Base-by-base conservation (phyloP, 2,888 invertebrate genomes). In the Rhogogaster chlorosoma region DNA sequence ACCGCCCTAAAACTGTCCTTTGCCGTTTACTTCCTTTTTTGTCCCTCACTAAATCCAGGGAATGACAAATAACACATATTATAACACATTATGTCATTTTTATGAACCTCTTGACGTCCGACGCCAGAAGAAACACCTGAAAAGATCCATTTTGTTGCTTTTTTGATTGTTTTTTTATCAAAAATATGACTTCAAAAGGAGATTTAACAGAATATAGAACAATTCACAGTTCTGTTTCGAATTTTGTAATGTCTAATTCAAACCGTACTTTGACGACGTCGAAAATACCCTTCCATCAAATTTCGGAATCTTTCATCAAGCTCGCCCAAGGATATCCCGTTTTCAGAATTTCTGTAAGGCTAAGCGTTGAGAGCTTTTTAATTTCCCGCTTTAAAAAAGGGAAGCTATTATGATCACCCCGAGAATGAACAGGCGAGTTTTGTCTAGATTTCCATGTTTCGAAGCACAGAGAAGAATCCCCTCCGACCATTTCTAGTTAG, bases 81-180 rank as follows among this genome's bases (percentile, higher is more conserved):
- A 67, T 67, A 67, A 67, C 67, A 67, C 32, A 67, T 67, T 67
- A 67, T 67, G 32, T 67, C 32, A 61, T 26, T 61, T 61, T 61
- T 61, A 61, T 61, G 61, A 61, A 61, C 61, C 61, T 61, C 61
- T 61, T 61, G 61, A 61, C 61, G 22, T 22, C 26, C 26, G 26
- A 61, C 61, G 61, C 26, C 61, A 61, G 4, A 10, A 26, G 4
- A 26, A 61, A 26, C 12, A 26, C 12, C 12, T 12, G 12, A 61
- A 26, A 53, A 53, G n/a, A 53, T n/a, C 6, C n/a, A 45, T 45
- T 45, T n/a, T 53, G n/a, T n/a, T n/a, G n/a, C n/a, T n/a, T n/a
- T n/a, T n/a, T n/a, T n/a, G n/a, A n/a, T n/a, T n/a, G n/a, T 49
- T 49, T n/a, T 12, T 12, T 10, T 10, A 1, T 2, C 4, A 49